Conservation (phyloP, 1,140 invertebrate genomes). For the Antheraea mylitta region DNA sequence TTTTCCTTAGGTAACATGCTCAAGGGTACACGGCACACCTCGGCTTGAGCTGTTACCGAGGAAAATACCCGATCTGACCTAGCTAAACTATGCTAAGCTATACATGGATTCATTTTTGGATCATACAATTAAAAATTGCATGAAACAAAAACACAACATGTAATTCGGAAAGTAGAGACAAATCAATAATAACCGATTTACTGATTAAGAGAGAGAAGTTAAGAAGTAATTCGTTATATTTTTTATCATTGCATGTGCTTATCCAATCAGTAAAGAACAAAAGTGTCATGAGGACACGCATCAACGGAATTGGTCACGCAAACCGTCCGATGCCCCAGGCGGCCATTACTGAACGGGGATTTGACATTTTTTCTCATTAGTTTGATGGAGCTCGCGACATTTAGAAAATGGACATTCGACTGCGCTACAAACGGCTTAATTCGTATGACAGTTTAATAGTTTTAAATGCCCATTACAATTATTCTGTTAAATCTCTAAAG, state of each 20-base stretch:
- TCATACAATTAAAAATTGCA: too few relatives aligned
- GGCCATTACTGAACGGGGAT: constrained; percentile 1
- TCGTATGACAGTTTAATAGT: neutral
- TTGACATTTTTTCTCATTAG: constrained; percentile 4
- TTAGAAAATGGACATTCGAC: neutral
- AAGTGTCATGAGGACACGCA: neutral
- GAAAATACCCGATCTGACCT: too few relatives aligned
- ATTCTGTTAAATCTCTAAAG: too few relatives aligned
- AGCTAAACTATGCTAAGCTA: too few relatives aligned
- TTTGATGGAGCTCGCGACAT: neutral
- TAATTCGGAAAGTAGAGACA: too few relatives aligned
- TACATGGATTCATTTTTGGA: too few relatives aligned
- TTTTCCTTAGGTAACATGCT: too few relatives aligned
- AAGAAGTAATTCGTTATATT: neutral
- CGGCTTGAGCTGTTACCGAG: too few relatives aligned
- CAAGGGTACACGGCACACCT: too few relatives aligned
- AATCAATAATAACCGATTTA: too few relatives aligned
- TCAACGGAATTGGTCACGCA: constrained; percentile 1
- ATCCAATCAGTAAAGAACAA: neutral
- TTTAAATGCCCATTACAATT: neutral
- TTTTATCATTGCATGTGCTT: neutral
- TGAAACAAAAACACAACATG: too few relatives aligned
- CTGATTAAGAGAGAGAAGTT: neutral
- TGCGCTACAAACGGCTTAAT: neutral
- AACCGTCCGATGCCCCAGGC: neutral